Conservation (phyloP, 2,113 vertebrate species). For the Sialia sialis region DNA sequence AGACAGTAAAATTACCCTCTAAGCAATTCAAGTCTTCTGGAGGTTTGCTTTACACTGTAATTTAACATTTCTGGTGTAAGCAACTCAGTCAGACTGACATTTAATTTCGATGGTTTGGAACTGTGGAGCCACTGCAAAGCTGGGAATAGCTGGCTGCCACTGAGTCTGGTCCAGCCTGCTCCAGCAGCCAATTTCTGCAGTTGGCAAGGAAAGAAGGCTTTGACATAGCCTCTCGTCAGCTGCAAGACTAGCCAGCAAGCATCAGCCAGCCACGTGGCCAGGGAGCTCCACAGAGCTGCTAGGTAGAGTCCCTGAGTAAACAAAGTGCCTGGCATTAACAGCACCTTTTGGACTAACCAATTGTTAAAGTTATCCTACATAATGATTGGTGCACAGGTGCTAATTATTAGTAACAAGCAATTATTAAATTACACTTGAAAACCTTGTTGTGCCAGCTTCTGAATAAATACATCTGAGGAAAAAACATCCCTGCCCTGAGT, state of each 20-base stretch:
- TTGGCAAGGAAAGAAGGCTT: not conserved
- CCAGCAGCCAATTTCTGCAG: not conserved
- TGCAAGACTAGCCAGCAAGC: not conserved
- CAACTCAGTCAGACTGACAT: not conserved
- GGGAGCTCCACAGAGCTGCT: not conserved
- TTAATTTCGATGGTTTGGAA: not conserved
- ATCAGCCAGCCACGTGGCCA: accelerated
- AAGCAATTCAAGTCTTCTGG: not conserved
- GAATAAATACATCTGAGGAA: not conserved
- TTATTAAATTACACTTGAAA: slow-evolving; percentile 27
- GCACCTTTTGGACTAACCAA: not conserved
- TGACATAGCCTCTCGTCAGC: not conserved
- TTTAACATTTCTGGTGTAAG: slow-evolving; percentile 40
- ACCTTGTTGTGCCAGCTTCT: slow-evolving; percentile 11
- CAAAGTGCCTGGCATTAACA: not conserved
- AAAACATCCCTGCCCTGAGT: not conserved
- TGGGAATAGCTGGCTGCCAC: slow-evolving; percentile 42
- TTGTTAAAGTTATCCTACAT: not conserved
- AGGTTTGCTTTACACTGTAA: slow-evolving; percentile 35
- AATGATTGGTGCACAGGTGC: not conserved
- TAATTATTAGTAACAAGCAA: slow-evolving; percentile 4
- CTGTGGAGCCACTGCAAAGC: accelerated
- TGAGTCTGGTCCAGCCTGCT: not conserved
- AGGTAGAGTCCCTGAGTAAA: not conserved
- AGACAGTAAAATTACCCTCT: slow-evolving; percentile 5